phyloP scores from a whole-genome alignment of 2,113 vertebrate species.

The Mobula hypostoma region DNA sequence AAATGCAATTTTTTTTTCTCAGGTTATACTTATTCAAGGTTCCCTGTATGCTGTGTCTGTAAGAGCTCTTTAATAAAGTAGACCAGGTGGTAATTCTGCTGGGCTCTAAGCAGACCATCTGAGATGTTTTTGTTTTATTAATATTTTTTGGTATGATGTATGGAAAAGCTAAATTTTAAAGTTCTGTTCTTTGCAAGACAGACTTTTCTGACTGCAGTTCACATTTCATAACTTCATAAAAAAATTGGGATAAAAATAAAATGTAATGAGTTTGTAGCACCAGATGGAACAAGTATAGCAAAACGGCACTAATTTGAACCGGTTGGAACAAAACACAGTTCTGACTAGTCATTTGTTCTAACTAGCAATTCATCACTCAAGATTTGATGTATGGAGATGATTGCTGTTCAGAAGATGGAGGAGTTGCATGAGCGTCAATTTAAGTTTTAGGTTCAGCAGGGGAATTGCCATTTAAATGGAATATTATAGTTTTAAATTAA shows the following conservation, averaged over 20 bases:
- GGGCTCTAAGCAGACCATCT: not conserved
- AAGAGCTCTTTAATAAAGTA: not conserved
- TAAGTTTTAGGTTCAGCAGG: not conserved
- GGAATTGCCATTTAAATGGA: not conserved
- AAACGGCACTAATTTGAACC: constrained; percentile 30
- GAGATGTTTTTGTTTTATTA: not conserved
- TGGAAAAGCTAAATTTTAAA: not conserved
- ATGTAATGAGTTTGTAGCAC: constrained; percentile 9
- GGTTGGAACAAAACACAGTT: constrained; percentile 31
- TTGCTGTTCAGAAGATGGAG: constrained; percentile 22
- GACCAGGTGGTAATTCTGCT: not conserved
- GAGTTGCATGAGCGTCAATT: not conserved
- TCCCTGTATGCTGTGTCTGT: not conserved
- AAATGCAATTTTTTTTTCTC: not conserved
- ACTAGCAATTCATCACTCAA: constrained; percentile 18
- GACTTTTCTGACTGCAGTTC: not conserved
- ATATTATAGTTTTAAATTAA: not conserved
- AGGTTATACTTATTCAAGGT: not conserved
- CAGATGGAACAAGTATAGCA: constrained; percentile 33
- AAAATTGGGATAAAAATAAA: not conserved
- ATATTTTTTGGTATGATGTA: not conserved
- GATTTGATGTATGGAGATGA: constrained; percentile 30
- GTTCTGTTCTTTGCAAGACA: not conserved
- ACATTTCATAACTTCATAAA: not conserved
- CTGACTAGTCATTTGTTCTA: constrained; percentile 29